phyloP scores from a whole-genome alignment of 2,797 vertebrate genomes.

The Chaetodon trifasciatus region DNA sequence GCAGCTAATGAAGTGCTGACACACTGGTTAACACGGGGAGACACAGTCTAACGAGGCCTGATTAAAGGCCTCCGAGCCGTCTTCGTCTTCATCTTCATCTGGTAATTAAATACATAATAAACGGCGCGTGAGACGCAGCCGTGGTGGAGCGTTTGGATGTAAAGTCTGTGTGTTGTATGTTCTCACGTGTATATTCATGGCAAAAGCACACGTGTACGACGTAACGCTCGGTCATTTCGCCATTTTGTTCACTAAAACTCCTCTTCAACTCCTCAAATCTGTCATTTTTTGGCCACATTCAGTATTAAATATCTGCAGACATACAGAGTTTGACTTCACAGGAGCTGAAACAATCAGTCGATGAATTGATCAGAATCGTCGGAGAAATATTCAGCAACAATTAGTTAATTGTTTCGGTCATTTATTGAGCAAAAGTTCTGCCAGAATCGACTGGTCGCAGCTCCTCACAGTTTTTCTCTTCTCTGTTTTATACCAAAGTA shows the following conservation, averaged over 20 bases:
- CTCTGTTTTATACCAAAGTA: background rate
- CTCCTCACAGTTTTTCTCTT: background rate
- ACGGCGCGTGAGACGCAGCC: conserved; percentile 46
- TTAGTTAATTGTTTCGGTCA: background rate
- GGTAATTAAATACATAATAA: conserved; percentile 82
- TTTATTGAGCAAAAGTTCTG: background rate
- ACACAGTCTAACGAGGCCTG: conserved; percentile 82
- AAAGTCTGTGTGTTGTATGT: conserved; percentile 6
- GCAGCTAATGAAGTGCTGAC: conserved; percentile 84
- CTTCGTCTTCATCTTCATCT: conserved; percentile 73
- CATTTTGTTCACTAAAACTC: background rate
- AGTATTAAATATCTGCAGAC: background rate
- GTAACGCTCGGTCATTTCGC: background rate
- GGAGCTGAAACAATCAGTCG: background rate
- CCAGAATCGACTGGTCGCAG: background rate
- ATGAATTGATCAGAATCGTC: background rate
- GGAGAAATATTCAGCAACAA: background rate
- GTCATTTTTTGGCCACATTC: background rate
- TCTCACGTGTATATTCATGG: background rate
- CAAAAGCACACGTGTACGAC: accelerated
- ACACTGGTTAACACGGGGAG: conserved; percentile 75
- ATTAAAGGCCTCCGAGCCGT: conserved; percentile 80
- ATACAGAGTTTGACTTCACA: background rate
- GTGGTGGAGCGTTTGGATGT: conserved; percentile 26
- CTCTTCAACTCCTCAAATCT: background rate